Percentiles rank a stretch among this genome's conserved stretches.
These are phyloP conservation scores for Desmodus rotundus DNA, from an alignment of 2,113 vertebrate species.

Conservation along the genomic window DNA sequence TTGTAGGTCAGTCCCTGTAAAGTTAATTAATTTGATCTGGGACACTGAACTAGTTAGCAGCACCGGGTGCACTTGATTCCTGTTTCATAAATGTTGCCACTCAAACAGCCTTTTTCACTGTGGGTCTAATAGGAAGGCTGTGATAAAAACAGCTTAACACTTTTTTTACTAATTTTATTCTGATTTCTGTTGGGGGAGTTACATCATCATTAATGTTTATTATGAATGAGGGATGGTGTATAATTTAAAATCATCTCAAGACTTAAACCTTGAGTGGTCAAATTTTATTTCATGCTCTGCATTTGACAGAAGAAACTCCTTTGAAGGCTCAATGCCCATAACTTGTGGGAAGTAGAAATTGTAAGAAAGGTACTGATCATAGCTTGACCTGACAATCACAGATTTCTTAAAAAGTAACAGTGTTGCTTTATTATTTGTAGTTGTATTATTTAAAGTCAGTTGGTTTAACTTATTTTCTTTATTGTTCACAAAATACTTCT, in stretches of 20 bases:
- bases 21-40: constrained; percentile 35
- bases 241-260: constrained; percentile 29
- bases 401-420: not conserved
- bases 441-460: not conserved
- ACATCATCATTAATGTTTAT: not conserved
- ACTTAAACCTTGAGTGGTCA: not conserved
- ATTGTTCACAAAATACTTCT: not conserved
- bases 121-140: not conserved
- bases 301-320: not conserved
- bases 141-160: not conserved
- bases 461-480: not conserved
- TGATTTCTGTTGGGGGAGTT: not conserved
- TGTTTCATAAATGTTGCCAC: not conserved
- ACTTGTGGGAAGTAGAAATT: not conserved
- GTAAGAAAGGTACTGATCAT: not conserved
- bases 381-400: not conserved
- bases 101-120: not conserved
- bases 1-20: constrained; percentile 29
- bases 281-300: not conserved
- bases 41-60: not conserved
- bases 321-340: not conserved
- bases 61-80: not conserved
- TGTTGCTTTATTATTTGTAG: not conserved
- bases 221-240: not conserved
- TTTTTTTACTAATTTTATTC: constrained; percentile 9